A percentile compares a stretch with the other conserved stretches of the same genome.
These are phyloP conservation scores for Gymnoscelis rufifasciata DNA, from an alignment of 2,888 invertebrate genomes.

Conservation along the genomic window DNA sequence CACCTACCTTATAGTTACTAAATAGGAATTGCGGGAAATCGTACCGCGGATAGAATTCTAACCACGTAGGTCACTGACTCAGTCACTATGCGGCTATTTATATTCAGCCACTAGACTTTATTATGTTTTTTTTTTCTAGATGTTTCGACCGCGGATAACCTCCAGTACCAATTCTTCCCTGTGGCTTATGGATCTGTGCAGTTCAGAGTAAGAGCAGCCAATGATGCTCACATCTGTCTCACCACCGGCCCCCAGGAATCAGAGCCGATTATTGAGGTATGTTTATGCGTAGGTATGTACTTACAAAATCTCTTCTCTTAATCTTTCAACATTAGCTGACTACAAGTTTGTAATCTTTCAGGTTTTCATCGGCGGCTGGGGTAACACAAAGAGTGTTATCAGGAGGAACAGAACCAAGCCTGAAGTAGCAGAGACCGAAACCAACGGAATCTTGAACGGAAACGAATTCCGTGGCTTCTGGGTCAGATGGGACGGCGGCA, in stretches of 20 bases:
- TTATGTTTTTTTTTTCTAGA: constrained; percentile 73
- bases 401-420: constrained; percentile 88
- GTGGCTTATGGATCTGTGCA: constrained; percentile 83
- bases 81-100: constrained; percentile 24
- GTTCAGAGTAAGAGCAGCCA: constrained; percentile 87
- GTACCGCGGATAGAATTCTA: constrained; percentile 34
- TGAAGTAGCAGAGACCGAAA: constrained; percentile 84
- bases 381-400: constrained; percentile 89
- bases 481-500: constrained; percentile 87
- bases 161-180: constrained; percentile 90
- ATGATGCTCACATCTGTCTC: constrained; percentile 92
- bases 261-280: constrained; percentile 89
- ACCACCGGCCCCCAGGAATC: constrained; percentile 83
- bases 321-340: no score
- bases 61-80: constrained; percentile 29
- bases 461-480: constrained; percentile 91
- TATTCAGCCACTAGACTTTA: constrained; percentile 16
- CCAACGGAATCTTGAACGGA: constrained; percentile 84
- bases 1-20: constrained; percentile 29
- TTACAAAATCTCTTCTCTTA: no score
- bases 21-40: constrained; percentile 38
- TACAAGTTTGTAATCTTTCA: constrained; percentile 34
- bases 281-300: constrained; percentile 7
- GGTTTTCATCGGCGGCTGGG: constrained; percentile 94
- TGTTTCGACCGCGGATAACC: constrained; percentile 87